These are phyloP conservation scores for Malurus splendens DNA, from an alignment of 2,797 vertebrate species.

Conservation along the genomic window DNA sequence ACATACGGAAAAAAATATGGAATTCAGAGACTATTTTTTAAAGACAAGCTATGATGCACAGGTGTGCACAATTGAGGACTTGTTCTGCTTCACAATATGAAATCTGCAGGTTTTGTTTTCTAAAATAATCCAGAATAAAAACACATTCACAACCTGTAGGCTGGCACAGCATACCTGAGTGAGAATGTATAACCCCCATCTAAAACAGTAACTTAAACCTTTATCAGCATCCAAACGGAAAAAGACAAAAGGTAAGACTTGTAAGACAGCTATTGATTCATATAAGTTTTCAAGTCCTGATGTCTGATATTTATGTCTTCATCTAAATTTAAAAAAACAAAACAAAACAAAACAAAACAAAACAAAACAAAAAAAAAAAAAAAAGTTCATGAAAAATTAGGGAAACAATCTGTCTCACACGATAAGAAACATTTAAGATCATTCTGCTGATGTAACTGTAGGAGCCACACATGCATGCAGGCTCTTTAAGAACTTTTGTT, in stretches of 20 bases:
- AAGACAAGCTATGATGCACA: constrained; percentile 67
- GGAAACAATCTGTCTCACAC: constrained; percentile 92
- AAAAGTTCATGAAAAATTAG: constrained; percentile 82
- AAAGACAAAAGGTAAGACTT: constrained; percentile 88
- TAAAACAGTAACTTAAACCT: constrained; percentile 93
- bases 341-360: constrained; percentile 62
- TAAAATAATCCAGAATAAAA: constrained; percentile 91
- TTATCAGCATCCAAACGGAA: constrained; percentile 86
- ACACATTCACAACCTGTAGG: constrained; percentile 99
- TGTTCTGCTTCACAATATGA: constrained; percentile 76
- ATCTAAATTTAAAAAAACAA: constrained; percentile 78
- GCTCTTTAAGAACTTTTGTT: constrained; percentile 86
- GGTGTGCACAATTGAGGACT: constrained; percentile 74
- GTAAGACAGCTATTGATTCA: constrained; percentile 86
- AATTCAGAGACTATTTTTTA: constrained; percentile 70
- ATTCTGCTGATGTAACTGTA: constrained; percentile 92
- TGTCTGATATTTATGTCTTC: constrained; percentile 89
- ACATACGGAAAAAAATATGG: constrained; percentile 72
- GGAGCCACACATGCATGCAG: constrained; percentile 96
- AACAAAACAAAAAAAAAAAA: background rate
- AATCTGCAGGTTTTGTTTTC: constrained; percentile 80
- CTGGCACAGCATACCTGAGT: constrained; percentile 99
- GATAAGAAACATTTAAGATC: constrained; percentile 98
- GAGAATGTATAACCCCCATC: constrained; percentile 93
- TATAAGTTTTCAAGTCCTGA: constrained; percentile 94